A percentile compares a stretch with the other conserved stretches of the same genome.
Evolutionary conservation across 2,113 vertebrate genomes (phyloP).

Genomic region (Neotragus moschatus): DNA sequence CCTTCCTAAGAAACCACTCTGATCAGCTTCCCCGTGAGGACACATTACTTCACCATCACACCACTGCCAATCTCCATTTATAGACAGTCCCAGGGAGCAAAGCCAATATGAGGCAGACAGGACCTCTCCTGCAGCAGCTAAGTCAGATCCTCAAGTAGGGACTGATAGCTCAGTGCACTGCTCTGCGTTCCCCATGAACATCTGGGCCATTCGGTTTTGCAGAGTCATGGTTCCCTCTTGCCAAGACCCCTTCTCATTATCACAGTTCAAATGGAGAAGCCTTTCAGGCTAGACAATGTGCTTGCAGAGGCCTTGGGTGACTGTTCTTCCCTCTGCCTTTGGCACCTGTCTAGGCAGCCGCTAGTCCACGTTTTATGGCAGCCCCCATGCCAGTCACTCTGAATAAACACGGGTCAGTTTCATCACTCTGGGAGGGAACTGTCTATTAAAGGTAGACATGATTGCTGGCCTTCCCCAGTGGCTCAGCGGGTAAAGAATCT

Average conservation of each 20-base stretch:
- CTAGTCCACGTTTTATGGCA: neutral
- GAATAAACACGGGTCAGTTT: conserved; percentile 29
- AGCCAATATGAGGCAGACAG: neutral
- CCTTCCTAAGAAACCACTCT: neutral
- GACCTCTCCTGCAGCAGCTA: neutral
- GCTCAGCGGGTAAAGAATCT: neutral
- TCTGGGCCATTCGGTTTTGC: neutral
- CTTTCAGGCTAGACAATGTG: neutral
- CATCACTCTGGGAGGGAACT: conserved; percentile 45
- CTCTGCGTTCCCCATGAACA: neutral
- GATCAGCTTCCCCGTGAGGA: neutral
- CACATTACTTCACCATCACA: neutral
- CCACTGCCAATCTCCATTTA: neutral
- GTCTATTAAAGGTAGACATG: conserved; percentile 53
- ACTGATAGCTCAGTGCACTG: neutral
- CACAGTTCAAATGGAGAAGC: neutral
- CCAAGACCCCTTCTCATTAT: neutral
- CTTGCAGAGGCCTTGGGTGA: neutral
- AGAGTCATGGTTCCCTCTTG: neutral
- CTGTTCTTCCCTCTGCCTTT: neutral
- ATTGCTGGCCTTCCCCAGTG: neutral
- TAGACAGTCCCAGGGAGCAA: neutral
- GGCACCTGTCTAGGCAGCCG: neutral
- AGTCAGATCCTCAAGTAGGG: neutral
- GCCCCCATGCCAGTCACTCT: conserved; percentile 35